Percentiles rank a stretch among this genome's conserved stretches.
Conservation (phyloP, 2,888 invertebrate species). For the Drosophila neonasuta region DNA sequence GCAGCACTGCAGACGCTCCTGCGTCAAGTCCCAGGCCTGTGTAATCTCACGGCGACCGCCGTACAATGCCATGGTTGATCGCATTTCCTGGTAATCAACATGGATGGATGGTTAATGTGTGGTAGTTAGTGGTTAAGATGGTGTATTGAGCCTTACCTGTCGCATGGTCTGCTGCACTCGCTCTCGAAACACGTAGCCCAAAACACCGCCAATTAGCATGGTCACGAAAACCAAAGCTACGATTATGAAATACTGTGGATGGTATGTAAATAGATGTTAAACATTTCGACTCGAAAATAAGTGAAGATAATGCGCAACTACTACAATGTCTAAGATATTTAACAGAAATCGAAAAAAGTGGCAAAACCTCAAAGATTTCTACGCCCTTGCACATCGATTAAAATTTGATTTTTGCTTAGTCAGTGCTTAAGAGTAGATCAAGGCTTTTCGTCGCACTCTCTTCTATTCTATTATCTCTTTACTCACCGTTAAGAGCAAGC, state of each 20-base stretch:
- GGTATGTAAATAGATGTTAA: constrained; percentile 33
- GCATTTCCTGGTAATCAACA: constrained; percentile 85
- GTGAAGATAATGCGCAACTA: constrained; percentile 9
- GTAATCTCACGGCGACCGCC: constrained; percentile 87
- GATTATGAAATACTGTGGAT: constrained; percentile 91
- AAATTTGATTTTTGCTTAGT: not conserved
- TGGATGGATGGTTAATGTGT: not conserved
- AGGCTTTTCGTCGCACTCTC: not conserved
- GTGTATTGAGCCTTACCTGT: constrained; percentile 81
- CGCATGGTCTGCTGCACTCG: constrained; percentile 90
- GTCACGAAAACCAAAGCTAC: constrained; percentile 94
- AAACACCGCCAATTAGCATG: constrained; percentile 94
- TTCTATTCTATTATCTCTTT: not conserved
- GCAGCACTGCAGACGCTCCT: constrained; percentile 92
- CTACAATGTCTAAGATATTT: not conserved
- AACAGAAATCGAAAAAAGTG: not conserved
- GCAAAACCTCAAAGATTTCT: constrained; percentile 8
- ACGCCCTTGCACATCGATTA: constrained; percentile 12
- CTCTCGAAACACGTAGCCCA: constrained; percentile 94
- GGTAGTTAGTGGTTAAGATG: not conserved
- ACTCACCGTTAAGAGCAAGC: constrained; percentile 94
- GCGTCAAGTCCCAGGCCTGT: constrained; percentile 94
- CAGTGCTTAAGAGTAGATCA: not conserved
- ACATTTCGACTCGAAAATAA: not conserved
- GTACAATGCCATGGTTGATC: constrained; percentile 88